Conservation (phyloP, 1,140 invertebrate genomes). For the Euura lappo region DNA sequence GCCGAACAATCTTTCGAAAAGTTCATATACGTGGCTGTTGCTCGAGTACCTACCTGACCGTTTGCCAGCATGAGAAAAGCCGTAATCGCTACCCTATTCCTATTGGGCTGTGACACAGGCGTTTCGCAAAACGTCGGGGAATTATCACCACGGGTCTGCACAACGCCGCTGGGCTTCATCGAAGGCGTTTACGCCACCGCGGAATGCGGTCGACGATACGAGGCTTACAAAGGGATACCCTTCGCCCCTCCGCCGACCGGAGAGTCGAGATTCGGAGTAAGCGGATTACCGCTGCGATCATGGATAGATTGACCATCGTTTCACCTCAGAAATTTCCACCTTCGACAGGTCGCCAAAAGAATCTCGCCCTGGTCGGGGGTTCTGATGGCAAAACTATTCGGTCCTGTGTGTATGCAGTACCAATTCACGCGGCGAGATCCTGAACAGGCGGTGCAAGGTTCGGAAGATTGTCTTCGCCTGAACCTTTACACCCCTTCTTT, state of each 20-base stretch:
- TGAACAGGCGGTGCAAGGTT: slow-evolving; percentile 37
- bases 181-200: not conserved
- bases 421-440: no score
- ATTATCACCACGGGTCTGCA: not conserved
- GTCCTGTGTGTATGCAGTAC: slow-evolving; percentile 82
- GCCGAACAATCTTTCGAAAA: no score
- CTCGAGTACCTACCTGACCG: no score
- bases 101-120: no score
- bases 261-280: slow-evolving; percentile 79
- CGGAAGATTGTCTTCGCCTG: slow-evolving; percentile 67
- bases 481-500: slow-evolving; percentile 65
- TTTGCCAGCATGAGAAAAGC: no score
- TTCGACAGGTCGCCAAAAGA: not conserved
- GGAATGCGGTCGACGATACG: slow-evolving; percentile 37
- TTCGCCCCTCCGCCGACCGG: slow-evolving; percentile 81
- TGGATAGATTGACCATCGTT: not conserved
- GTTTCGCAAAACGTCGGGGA: no score
- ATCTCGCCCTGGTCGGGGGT: slow-evolving; percentile 31
- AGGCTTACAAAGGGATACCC: slow-evolving; percentile 88
- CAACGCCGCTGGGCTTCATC: not conserved
- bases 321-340: not conserved
- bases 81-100: no score
- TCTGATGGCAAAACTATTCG: slow-evolving; percentile 81
- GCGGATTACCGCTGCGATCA: no score
- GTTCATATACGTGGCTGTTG: no score